Evolutionary conservation across 2,888 invertebrate species (phyloP), one percentile per base, ranked within the genome.

Genomic region (Chymomyza fuscimana): DNA sequence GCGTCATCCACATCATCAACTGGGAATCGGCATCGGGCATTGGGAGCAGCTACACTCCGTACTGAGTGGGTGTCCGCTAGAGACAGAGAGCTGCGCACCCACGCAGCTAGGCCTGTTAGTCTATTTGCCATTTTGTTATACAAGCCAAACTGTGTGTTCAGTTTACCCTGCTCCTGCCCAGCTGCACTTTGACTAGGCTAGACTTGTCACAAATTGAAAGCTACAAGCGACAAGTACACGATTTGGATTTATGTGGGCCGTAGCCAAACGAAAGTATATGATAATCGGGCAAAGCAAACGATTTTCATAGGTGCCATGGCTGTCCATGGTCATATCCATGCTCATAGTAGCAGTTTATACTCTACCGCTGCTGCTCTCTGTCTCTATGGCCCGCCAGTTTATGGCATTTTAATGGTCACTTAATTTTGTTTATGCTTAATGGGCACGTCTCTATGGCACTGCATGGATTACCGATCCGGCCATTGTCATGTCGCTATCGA

Each of bases 371-470:
- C 12, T 12, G 40, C 40, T 12, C 12, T 6, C 12, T 10, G 10
- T 46, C 40, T 46, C 40, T 46, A 89, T 86, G 90, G 88, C 87
- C 12, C 88, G 90, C 90, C 90, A 86, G 87, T 91, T 91, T 92
- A 91, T 91, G 91, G 92, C 91, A 90, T 91, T 91, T 91, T 92
- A 91, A 91, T 91, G 91, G 91, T 89, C 91, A 91, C 90, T 92
- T 91, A 91, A 91, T 91, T 91, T 92, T 91, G 92, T 92, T 91
- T 92, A 92, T 91, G 90, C 88, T 86, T 90, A 89, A 91, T 90
- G 89, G 87, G 86, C 89, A 88, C 80, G 84, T 76, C 78, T 25
- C 15, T 58, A 58, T 58, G 54, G 54, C 19, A 22, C 54, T 54
- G 58, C 58, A 58, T 58, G 22, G 58, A 58, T 58, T 58, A 58